Percentiles rank a stretch among this genome's conserved stretches.
Conservation (phyloP, 1,140 invertebrate species). For the Drosophila jambulina region DNA sequence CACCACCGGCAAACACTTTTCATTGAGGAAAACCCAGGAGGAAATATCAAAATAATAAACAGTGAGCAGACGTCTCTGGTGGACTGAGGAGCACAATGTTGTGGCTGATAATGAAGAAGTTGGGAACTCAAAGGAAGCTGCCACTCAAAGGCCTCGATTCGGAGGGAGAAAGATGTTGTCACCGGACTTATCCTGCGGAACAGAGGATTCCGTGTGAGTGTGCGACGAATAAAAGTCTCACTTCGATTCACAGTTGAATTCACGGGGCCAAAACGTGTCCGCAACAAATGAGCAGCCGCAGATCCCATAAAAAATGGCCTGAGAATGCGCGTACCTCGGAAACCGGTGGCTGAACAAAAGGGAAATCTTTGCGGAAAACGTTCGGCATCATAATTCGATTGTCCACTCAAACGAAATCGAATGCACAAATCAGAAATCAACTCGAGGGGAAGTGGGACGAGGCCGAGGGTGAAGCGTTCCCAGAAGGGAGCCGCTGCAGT, state of each 20-base stretch:
- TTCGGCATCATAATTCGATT: constrained; percentile 77
- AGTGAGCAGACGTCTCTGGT: constrained; percentile 43
- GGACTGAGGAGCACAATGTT: constrained; percentile 28
- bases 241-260: constrained; percentile 60
- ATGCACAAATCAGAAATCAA: constrained; percentile 72
- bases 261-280: constrained; percentile 67
- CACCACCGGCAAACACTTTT: constrained; percentile 37
- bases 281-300: constrained; percentile 78
- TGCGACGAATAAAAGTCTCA: constrained; percentile 60
- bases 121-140: constrained; percentile 63
- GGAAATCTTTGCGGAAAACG: constrained; percentile 42
- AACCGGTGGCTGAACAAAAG: constrained; percentile 17
- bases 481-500: constrained; percentile 55
- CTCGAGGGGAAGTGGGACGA: constrained; percentile 33
- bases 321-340: constrained; percentile 23
- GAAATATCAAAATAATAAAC: constrained; percentile 78
- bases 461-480: constrained; percentile 11
- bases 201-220: constrained; percentile 60
- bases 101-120: constrained; percentile 56
- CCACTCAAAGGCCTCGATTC: constrained; percentile 52
- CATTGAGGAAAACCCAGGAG: constrained; percentile 41
- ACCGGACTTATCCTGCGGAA: constrained; percentile 52
- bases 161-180: constrained; percentile 53
- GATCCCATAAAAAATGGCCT: constrained; percentile 59
- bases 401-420: constrained; percentile 82